These are phyloP conservation scores for Trissoscelio sp. DNA, from an alignment of 2,888 invertebrate species.

Conservation along the genomic window DNA sequence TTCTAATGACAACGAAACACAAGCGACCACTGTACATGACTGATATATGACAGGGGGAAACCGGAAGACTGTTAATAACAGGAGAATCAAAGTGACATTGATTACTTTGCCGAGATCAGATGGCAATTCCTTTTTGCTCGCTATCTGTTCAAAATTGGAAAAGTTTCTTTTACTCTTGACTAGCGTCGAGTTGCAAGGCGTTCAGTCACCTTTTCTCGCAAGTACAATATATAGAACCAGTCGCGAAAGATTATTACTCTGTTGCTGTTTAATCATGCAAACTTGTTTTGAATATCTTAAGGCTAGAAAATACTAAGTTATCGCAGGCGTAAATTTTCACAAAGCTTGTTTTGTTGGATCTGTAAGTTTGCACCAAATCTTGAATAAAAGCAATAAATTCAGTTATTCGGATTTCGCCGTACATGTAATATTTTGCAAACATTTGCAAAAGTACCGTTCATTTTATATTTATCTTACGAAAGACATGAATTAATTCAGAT, in stretches of 20 bases:
- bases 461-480: background rate
- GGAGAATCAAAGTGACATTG: slow-evolving; percentile 62
- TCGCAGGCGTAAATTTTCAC: slow-evolving; percentile 33
- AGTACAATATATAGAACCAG: slow-evolving; percentile 33
- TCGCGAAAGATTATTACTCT: slow-evolving; percentile 52
- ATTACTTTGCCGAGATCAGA: slow-evolving; percentile 70
- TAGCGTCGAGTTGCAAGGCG: slow-evolving; percentile 35
- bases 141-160: slow-evolving; percentile 78
- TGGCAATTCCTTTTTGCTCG: slow-evolving; percentile 76
- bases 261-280: slow-evolving; percentile 57
- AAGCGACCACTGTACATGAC: background rate
- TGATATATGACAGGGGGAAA: background rate
- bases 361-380: slow-evolving; percentile 24
- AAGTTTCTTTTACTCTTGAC: slow-evolving; percentile 74
- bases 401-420: slow-evolving; percentile 8
- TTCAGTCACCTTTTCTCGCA: slow-evolving; percentile 47
- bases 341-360: slow-evolving; percentile 37
- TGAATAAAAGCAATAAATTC: slow-evolving; percentile 10
- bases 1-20: no score
- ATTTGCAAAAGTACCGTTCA: background rate
- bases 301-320: slow-evolving; percentile 46
- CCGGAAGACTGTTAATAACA: slow-evolving; percentile 34
- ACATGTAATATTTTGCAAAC: background rate
- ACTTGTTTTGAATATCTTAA: slow-evolving; percentile 45
- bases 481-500: background rate